Evolutionary conservation across 2,113 vertebrate species (phyloP).

Genomic region (Salvator merianae): DNA sequence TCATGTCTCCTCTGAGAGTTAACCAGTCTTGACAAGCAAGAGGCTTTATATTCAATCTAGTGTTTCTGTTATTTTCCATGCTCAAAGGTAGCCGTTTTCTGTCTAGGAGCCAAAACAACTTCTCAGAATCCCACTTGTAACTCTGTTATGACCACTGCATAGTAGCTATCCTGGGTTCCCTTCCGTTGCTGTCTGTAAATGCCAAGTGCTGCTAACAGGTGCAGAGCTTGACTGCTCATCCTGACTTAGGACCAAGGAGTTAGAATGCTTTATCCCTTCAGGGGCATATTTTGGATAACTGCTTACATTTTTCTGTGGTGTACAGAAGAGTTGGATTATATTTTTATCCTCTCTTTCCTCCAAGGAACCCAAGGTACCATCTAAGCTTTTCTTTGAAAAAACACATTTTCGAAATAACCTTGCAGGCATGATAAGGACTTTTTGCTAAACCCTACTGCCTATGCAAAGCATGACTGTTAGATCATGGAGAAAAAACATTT

Average conservation of each 20-base stretch:
- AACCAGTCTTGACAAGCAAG: no score
- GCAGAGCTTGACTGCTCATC: neutral
- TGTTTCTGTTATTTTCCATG: no score
- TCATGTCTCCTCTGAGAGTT: no score
- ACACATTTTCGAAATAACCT: neutral
- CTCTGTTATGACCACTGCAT: neutral
- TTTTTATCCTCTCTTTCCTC: neutral
- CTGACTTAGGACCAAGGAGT: neutral
- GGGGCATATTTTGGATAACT: no score
- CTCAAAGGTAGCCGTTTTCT: no score
- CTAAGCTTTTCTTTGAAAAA: neutral
- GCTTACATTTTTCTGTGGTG: neutral
- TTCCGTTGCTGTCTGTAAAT: neutral
- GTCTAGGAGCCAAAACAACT: no score
- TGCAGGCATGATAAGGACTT: neutral
- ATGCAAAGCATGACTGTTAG: neutral
- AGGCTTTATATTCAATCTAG: no score
- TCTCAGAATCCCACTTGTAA: no score
- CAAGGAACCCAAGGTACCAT: neutral
- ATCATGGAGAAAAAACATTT: neutral
- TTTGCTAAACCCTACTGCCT: neutral
- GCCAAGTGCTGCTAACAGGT: neutral
- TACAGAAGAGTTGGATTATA: neutral
- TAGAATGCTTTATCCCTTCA: neutral
- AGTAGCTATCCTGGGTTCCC: neutral